Base-by-base conservation (phyloP, 92 coral and sea anemone genomes). In the Parazoanthus darwini region DNA sequence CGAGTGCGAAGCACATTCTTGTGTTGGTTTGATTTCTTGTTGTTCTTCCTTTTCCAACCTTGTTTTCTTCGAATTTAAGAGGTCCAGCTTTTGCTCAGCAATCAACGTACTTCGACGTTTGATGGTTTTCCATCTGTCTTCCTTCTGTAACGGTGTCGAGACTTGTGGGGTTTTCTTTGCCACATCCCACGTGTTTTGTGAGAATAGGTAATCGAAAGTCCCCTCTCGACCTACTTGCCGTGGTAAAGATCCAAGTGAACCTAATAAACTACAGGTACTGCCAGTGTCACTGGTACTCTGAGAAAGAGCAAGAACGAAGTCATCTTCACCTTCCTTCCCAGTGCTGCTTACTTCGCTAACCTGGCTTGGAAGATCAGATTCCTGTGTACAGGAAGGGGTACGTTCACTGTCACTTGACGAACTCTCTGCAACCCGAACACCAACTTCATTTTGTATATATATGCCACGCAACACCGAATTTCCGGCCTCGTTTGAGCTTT, bases 151-250 rank as follows among this genome's bases (percentile, higher is more conserved):
- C 1, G 15, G 81, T 81, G 48, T n/a, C 33, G 25, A 36, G 15
- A 9, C 6, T 36, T 81, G 71, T 36, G 6, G 51, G 8, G 37
- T 65, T 23, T 46, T 36, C 59, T 18, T 81, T 29, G 54, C 25
- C 44, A 59, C 33, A 59, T 81, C 85, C 43, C 48, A 65, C 5
- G 85, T 81, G 42, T 58, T 81, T 63, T 81, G 73, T 42, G 48
- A 59, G 26, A 37, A 36, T 1, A 81, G 72, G 6, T 81, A 74
- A 5, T 81, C 73, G 20, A 23, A 59, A 7, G 85, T 81, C 54
- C 16, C 33, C 72, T 33, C 72, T 20, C 25, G 44, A 22, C 25
- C 23, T 4, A 25, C 0, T 15, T 81, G 22, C 35, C 1, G 72
- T 2, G 44, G 74, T 43, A 77, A n/a, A 22, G 54, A 18, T 42